phyloP scores from a whole-genome alignment of 1,140 invertebrate species.

The Matsumurasca onukii region DNA sequence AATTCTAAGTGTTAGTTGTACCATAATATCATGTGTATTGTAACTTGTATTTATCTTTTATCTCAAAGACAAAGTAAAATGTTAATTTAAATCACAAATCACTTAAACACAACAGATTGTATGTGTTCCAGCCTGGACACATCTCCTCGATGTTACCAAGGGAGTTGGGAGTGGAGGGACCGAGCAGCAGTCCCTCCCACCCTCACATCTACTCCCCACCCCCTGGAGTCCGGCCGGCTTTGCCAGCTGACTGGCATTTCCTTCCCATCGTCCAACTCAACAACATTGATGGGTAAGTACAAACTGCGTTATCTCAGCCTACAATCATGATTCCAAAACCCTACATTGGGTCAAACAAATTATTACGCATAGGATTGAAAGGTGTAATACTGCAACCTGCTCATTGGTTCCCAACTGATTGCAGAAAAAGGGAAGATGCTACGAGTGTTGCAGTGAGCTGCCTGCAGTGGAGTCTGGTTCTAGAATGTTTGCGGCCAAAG shows the following conservation, averaged over 20 bases:
- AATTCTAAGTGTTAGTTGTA: too few relatives aligned
- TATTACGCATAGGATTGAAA: too few relatives aligned
- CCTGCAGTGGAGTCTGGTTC: constrained; percentile 43
- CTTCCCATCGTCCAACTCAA: constrained; percentile 43
- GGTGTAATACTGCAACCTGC: too few relatives aligned
- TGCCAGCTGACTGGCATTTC: constrained; percentile 45
- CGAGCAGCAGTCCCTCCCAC: constrained; percentile 20
- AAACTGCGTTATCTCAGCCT: not conserved
- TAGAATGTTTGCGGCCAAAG: constrained; percentile 41
- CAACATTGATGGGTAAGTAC: constrained; percentile 38
- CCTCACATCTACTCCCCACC: constrained; percentile 33
- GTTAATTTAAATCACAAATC: too few relatives aligned
- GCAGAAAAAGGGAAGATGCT: constrained; percentile 33
- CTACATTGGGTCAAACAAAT: too few relatives aligned
- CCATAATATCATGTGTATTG: too few relatives aligned
- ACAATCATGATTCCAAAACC: too few relatives aligned
- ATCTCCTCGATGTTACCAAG: constrained; percentile 37
- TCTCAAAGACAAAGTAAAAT: too few relatives aligned
- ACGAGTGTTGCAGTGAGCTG: constrained; percentile 25
- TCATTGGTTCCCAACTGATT: too few relatives aligned
- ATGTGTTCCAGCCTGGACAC: constrained; percentile 33
- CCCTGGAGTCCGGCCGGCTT: constrained; percentile 36
- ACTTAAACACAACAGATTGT: too few relatives aligned
- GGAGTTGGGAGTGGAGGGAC: constrained; percentile 32
- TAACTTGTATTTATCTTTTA: too few relatives aligned